A percentile compares a stretch with the other conserved stretches of the same genome.
Conservation (phyloP, 2,797 vertebrate genomes). For the Hafferia zeledoni region DNA sequence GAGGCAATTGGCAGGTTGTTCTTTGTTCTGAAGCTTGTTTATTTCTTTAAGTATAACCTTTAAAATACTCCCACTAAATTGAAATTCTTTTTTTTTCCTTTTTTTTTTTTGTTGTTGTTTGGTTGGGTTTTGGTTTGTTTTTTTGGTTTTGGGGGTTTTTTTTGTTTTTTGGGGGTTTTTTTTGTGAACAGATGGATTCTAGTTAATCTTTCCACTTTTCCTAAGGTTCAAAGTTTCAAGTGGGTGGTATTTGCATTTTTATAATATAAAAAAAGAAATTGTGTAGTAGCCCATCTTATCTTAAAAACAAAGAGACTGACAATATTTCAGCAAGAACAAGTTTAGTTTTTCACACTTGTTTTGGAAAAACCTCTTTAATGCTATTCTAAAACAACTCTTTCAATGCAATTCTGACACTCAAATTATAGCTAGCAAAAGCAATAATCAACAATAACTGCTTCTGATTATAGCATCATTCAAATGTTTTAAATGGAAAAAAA, state of each 20-base stretch:
- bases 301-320: neutral
- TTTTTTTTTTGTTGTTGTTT: too few species aligned
- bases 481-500: neutral
- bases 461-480: neutral
- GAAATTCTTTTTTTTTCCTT: neutral
- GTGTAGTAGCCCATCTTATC: neutral
- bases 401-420: neutral
- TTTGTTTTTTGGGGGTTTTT: neutral
- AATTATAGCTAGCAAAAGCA: neutral
- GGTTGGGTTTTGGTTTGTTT: too few species aligned
- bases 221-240: neutral
- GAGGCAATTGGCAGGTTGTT: neutral
- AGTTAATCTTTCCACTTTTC: neutral
- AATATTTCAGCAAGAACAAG: neutral
- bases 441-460: neutral
- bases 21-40: neutral
- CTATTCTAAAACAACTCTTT: neutral
- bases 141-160: too few species aligned
- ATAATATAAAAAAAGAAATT: neutral
- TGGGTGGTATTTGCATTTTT: neutral
- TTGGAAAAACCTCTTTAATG: neutral
- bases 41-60: neutral
- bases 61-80: neutral
- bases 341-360: neutral
- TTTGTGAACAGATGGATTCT: neutral